Evolutionary conservation across 2,888 invertebrate genomes (phyloP).

Genomic region (Cetonia aurata): DNA sequence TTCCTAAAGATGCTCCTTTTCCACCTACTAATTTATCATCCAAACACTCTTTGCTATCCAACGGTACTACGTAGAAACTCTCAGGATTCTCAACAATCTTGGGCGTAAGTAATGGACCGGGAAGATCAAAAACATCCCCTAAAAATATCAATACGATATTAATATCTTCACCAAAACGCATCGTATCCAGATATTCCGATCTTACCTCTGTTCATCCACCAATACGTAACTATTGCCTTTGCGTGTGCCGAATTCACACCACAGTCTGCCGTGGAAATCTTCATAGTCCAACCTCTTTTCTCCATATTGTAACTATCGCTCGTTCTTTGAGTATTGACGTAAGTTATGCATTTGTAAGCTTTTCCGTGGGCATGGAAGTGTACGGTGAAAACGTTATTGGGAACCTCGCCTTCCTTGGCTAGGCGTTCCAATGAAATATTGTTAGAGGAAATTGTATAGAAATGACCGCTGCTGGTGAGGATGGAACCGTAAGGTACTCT

Average conservation of each 20-base stretch:
- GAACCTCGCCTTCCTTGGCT: conserved; percentile 66
- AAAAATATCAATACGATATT: conserved; percentile 1
- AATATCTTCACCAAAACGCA: too few species aligned
- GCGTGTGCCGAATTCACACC: conserved; percentile 63
- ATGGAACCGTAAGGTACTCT: conserved; percentile 72
- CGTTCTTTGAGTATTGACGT: conserved; percentile 52
- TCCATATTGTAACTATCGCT: conserved; percentile 45
- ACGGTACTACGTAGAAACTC: conserved; percentile 55
- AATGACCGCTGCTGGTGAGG: conserved; percentile 65
- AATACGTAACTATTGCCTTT: conserved; percentile 63
- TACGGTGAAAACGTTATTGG: conserved; percentile 66
- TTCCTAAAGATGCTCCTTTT: conserved; percentile 82
- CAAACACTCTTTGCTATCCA: conserved; percentile 68
- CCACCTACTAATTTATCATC: conserved; percentile 77
- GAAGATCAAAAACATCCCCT: conserved; percentile 45
- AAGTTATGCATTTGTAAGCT: conserved; percentile 54
- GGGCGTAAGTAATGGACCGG: conserved; percentile 50
- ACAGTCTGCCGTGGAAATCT: conserved; percentile 57
- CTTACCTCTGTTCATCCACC: conserved; percentile 50
- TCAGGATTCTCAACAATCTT: conserved; percentile 47
- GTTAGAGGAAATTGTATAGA: conserved; percentile 65
- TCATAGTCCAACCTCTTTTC: conserved; percentile 54
- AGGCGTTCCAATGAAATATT: conserved; percentile 69
- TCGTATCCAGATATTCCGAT: background rate
- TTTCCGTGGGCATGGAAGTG: conserved; percentile 61